These are phyloP conservation scores for Cyprinodon diabolis DNA, from an alignment of 2,797 vertebrate species.

Conservation along the genomic window DNA sequence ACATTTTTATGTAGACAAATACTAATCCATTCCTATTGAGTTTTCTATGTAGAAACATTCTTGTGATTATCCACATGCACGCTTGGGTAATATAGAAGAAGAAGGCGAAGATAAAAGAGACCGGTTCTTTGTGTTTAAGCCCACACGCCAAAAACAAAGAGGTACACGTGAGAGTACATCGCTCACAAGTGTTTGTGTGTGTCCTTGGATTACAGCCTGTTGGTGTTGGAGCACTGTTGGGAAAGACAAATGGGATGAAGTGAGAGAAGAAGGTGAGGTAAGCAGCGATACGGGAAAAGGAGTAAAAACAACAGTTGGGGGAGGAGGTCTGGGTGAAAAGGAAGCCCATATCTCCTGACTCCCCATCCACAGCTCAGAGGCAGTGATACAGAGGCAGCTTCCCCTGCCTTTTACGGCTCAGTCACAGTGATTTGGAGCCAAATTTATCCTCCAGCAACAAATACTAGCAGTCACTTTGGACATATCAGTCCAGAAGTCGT, in stretches of 20 bases:
- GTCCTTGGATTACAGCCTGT: slow-evolving; percentile 63
- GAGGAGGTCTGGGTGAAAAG: slow-evolving; percentile 9
- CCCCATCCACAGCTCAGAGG: slow-evolving; percentile 40
- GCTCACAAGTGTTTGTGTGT: slow-evolving; percentile 41
- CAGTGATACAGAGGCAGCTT: slow-evolving; percentile 66
- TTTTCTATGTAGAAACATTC: neutral
- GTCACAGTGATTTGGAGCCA: slow-evolving; percentile 31
- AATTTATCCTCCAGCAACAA: slow-evolving; percentile 46
- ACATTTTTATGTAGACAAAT: slow-evolving; percentile 25
- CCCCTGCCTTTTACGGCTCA: slow-evolving; percentile 43
- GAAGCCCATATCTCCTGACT: slow-evolving; percentile 31
- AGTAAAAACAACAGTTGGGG: slow-evolving; percentile 19
- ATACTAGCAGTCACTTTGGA: slow-evolving; percentile 40
- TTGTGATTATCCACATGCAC: slow-evolving; percentile 1
- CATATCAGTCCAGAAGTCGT: slow-evolving; percentile 51
- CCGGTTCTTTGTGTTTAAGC: slow-evolving; percentile 49
- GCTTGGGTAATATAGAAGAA: slow-evolving; percentile 28
- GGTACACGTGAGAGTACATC: slow-evolving; percentile 46
- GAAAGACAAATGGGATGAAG: slow-evolving; percentile 17
- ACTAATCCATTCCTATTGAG: slow-evolving; percentile 26
- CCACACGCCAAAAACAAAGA: slow-evolving; percentile 49
- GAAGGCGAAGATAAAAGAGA: slow-evolving; percentile 49
- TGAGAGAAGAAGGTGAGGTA: slow-evolving; percentile 20
- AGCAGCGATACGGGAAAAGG: slow-evolving; percentile 29
- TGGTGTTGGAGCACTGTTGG: slow-evolving; percentile 51